A percentile compares a stretch with the other conserved stretches of the same genome.
These are phyloP conservation scores for Rhagophthalmus giganteus DNA, from an alignment of 2,888 invertebrate species.

Conservation along the genomic window DNA sequence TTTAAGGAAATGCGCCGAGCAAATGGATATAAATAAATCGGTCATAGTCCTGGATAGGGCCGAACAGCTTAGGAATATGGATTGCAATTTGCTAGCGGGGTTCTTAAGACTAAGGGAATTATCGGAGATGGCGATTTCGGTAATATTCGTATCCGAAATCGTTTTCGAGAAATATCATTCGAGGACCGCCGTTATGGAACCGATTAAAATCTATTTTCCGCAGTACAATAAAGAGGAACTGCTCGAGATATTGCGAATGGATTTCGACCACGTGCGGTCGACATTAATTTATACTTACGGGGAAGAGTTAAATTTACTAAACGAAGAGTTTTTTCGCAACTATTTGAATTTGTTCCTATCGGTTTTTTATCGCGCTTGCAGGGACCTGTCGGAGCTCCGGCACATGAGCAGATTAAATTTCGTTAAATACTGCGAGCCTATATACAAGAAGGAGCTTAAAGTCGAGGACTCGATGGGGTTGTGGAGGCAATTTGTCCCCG, in stretches of 20 bases:
- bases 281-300: constrained; percentile 38
- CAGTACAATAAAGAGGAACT: constrained; percentile 79
- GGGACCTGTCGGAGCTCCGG: constrained; percentile 81
- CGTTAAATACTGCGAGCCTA: constrained; percentile 76
- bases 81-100: constrained; percentile 71
- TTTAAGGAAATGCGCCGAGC: constrained; percentile 43
- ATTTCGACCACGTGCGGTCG: constrained; percentile 48
- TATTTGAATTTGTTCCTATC: constrained; percentile 82
- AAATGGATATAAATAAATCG: constrained; percentile 57
- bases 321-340: constrained; percentile 68
- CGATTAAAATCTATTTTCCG: constrained; percentile 74
- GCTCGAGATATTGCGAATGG: constrained; percentile 55
- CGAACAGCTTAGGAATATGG: constrained; percentile 76
- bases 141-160: constrained; percentile 76
- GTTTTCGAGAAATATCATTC: constrained; percentile 79
- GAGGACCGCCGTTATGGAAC: constrained; percentile 70
- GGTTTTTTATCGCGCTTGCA: constrained; percentile 81
- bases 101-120: constrained; percentile 76
- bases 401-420: constrained; percentile 80
- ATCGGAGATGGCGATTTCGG: constrained; percentile 70
- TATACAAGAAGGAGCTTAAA: constrained; percentile 66
- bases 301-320: constrained; percentile 39
- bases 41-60: constrained; percentile 79
- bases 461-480: constrained; percentile 68
- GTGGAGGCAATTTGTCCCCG: constrained; percentile 79